Conservation (phyloP, 2,113 vertebrate genomes). For the Mirza zaza region DNA sequence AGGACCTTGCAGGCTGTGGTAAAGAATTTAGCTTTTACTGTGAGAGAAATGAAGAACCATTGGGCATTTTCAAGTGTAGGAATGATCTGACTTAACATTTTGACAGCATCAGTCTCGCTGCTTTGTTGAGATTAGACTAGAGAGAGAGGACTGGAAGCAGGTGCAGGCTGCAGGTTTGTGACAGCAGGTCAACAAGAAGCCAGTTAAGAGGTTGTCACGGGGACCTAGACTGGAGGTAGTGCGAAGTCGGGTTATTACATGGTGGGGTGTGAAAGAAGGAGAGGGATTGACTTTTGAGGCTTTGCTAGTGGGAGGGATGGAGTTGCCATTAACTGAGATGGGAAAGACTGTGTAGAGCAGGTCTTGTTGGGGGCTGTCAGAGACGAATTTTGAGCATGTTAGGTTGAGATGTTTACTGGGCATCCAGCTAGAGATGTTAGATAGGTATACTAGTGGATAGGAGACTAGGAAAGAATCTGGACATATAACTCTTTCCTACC, state of each 20-base stretch:
- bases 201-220: not conserved
- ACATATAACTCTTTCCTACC: not conserved
- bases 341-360: not conserved
- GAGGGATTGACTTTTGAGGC: not conserved
- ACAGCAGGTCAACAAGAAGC: not conserved
- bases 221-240: not conserved
- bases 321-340: not conserved
- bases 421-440: not conserved
- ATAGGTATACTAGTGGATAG: too few species aligned
- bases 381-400: not conserved
- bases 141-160: not conserved
- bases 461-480: not conserved
- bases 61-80: not conserved
- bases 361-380: not conserved
- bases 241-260: too few species aligned
- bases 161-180: not conserved
- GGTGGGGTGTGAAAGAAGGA: not conserved
- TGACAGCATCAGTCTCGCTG: not conserved
- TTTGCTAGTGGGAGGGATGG: not conserved
- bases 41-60: not conserved
- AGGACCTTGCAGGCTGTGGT: not conserved
- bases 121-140: not conserved
- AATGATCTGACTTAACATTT: not conserved
- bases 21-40: not conserved
- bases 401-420: too few species aligned